These are phyloP conservation scores for Hydrozoanthus tunicans DNA, from an alignment of 64 coral and sea anemone genomes.

Conservation along the genomic window DNA sequence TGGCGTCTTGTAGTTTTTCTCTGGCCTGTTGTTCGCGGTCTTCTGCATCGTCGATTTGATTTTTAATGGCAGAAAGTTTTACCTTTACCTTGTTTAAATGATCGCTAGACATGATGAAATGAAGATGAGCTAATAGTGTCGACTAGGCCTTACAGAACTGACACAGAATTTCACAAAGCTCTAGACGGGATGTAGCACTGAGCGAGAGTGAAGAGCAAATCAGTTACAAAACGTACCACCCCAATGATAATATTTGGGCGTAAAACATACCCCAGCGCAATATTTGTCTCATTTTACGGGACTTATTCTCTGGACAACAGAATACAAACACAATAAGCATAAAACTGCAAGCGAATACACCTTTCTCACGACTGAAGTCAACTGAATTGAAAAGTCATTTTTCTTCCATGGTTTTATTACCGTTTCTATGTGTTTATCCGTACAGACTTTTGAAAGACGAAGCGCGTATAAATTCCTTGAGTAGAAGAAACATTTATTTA, in stretches of 20 bases:
- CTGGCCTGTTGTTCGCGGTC: conserved; percentile 52
- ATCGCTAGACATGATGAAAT: conserved; percentile 38
- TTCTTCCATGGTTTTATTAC: neutral
- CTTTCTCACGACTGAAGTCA: neutral
- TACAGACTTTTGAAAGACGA: conserved; percentile 39
- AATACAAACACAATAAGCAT: neutral
- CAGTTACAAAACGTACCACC: neutral
- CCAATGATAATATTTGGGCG: conserved; percentile 42
- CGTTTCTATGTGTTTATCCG: neutral
- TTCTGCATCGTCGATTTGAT: conserved; percentile 44
- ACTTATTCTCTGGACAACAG: conserved; percentile 32
- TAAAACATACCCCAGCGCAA: neutral
- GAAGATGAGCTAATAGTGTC: neutral
- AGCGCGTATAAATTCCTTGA: conserved; percentile 5
- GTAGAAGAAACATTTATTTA: conserved; percentile 22
- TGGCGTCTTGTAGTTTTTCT: conserved; percentile 39
- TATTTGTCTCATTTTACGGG: conserved; percentile 33
- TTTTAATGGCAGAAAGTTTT: conserved; percentile 42
- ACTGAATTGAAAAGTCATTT: conserved; percentile 4
- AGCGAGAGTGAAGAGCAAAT: neutral
- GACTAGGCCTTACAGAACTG: conserved; percentile 11
- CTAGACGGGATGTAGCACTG: neutral
- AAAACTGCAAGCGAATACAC: neutral
- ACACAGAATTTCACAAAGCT: neutral
- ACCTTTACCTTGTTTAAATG: conserved; percentile 55